Evolutionary conservation across 1,140 invertebrate species (phyloP), one percentile per base, ranked within the genome.

Genomic region (Cotesia typhae): DNA sequence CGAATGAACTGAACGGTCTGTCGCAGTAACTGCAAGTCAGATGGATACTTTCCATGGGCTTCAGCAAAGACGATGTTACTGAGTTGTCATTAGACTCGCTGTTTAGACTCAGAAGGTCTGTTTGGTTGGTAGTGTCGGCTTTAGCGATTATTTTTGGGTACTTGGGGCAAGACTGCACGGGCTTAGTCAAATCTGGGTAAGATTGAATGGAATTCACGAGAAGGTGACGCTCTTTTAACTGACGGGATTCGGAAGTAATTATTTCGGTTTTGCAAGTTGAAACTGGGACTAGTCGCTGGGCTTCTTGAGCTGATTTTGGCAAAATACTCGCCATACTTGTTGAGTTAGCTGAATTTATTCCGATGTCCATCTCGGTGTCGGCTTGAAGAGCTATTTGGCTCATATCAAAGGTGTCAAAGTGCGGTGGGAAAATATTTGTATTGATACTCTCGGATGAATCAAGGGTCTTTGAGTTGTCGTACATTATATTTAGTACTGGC

Each of bases 251-350:
- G 2, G 41, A 47, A 2, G 41, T 55, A 5, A 77, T 76, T 17
- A 69, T 36, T 28, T 64, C 63, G 20, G 28, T 14, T 36, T n/a
- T 69, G 1, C 38, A n/a, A 12, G 73, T 75, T 0, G 70, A 64
- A 6, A 77, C 70, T 12, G 78, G 73, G 51, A 70, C 60, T 9
- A 81, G 69, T 47, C 35, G 70, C 65, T 78, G 78, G 20, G 77
- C 76, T 52, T 79, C 74, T 72, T 78, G 77, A 67, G 63, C 77
- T 20, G 78, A 85, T 82, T 72, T 81, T n/a, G 79, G 76, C 41
- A 84, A 82, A 82, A 83, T 87, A 73, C 74, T 83, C 1, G 79
- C 76, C 75, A 83, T 81, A 59, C 74, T 84, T 28, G 78, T 79
- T 12, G 82, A 80, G 68, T 80, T 81, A 10, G 67, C 74, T 37